phyloP scores from a whole-genome alignment of 2,797 vertebrate species.

The Pygocentrus nattereri region DNA sequence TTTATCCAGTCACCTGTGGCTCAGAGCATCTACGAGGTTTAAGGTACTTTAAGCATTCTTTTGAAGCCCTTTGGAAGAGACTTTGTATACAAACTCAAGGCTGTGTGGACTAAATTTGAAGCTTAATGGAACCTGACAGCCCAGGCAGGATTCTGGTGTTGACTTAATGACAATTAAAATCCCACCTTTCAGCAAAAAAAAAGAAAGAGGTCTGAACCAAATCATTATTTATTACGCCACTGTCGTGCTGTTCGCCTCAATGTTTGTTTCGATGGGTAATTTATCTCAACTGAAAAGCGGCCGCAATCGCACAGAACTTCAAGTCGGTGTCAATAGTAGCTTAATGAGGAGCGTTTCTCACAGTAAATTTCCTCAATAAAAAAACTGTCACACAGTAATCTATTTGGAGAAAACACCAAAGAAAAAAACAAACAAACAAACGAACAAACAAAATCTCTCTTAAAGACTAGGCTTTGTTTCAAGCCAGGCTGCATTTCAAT shows the following conservation, averaged over 20 bases:
- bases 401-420: not conserved
- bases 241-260: not conserved
- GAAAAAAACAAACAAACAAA: not conserved
- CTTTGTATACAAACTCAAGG: not conserved
- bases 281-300: not conserved
- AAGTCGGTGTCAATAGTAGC: not conserved
- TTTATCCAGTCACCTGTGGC: not conserved
- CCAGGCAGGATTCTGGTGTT: not conserved
- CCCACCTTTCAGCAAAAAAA: not conserved
- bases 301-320: not conserved
- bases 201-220: not conserved
- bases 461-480: not conserved
- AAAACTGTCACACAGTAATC: not conserved
- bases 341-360: constrained; percentile 3
- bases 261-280: not conserved
- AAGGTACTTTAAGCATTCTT: not conserved
- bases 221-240: not conserved
- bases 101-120: not conserved
- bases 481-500: no score
- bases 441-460: not conserved
- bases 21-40: not conserved
- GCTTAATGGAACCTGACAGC: not conserved
- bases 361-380: not conserved
- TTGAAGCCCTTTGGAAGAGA: not conserved
- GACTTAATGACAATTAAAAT: not conserved